Evolutionary conservation across 1,140 invertebrate genomes (phyloP), one percentile per base, ranked within the genome.

Genomic region (Acromyrmex charruanus): DNA sequence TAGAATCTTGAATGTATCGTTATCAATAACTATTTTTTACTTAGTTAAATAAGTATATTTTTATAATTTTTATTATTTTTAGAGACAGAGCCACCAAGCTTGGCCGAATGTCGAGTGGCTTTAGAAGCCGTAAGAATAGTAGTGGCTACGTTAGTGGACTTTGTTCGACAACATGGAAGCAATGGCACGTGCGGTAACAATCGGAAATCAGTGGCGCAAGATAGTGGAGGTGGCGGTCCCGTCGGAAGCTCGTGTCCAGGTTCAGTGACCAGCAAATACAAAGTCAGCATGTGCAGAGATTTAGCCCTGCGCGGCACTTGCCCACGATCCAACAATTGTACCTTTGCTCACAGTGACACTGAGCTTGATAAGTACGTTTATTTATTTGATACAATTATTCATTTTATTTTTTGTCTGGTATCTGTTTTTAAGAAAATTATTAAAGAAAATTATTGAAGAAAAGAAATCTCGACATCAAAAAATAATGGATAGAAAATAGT

Each of bases 231-330:
- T 21, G 2, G 44, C 1, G 55, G 77, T 16, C 12, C 66, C 5
- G 96, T 95, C 88, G 85, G 95, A 90, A 87, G 95, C 92, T 92
- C 96, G 91, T 94, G 96, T 3, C 95, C 96, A 5, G 96, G 96
- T 49, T 97, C 97, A 77, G 97, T 96, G 2, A 35, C 80, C n/a
- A 58, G 80, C 25, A 98, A 98, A 93, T 99, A 99, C 93, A 99
- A 99, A 96, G 98, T 98, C 9, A 98, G 97, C 91, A 97, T 99
- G 96, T 99, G 98, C 91, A 96, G 98, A 5, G 98, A 99, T 95
- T 95, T 98, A 4, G 96, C 97, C 0, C 95, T 97, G 3, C 96
- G 97, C 18, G 97, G 97, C 0, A 97, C 96, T 51, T 99, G 98
- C 95, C 98, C 98, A 0, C 95, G 98, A 39, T 98, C 98, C 6